Evolutionary conservation across 2,888 invertebrate genomes (phyloP).

Genomic region (Platycheirus rosarum): DNA sequence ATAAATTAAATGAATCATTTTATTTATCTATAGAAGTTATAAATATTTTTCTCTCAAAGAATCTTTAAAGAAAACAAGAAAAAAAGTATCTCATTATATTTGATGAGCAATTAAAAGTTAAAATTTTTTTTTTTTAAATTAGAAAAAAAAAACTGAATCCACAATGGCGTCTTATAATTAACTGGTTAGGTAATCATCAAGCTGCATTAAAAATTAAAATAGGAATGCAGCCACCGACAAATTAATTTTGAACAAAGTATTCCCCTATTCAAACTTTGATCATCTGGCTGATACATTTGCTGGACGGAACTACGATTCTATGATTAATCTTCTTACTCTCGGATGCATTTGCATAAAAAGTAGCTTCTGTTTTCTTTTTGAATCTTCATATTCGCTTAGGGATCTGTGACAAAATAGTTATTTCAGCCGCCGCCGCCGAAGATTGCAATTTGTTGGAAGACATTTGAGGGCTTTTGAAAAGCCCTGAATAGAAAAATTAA

Average conservation of each 20-base stretch:
- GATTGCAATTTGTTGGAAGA: conserved; percentile 4
- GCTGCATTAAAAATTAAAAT: conserved; percentile 4
- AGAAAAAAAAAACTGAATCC: conserved; percentile 20
- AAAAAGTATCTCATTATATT: conserved; percentile 40
- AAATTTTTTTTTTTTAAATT: conserved; percentile 18
- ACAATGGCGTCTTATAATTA: not conserved
- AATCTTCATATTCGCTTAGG: conserved; percentile 41
- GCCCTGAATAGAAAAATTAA: conserved; percentile 19
- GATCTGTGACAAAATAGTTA: conserved; percentile 56
- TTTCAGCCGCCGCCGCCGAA: conserved; percentile 50
- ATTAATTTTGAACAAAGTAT: conserved; percentile 10
- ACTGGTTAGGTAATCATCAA: conserved; percentile 51
- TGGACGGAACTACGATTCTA: conserved; percentile 11
- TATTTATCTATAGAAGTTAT: not conserved
- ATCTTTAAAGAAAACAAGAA: not conserved
- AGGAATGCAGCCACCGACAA: not conserved
- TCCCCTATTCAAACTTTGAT: conserved; percentile 45
- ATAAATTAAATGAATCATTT: not conserved
- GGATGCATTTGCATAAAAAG: conserved; percentile 24
- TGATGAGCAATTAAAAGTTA: conserved; percentile 49
- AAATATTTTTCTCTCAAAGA: conserved; percentile 1
- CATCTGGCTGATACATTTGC: conserved; percentile 22
- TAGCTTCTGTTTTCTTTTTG: conserved; percentile 16
- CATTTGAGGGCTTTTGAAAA: conserved; percentile 47
- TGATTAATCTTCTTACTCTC: conserved; percentile 42